Evolutionary conservation across 1,140 invertebrate species (phyloP).

Genomic region (Drosophila yakuba): DNA sequence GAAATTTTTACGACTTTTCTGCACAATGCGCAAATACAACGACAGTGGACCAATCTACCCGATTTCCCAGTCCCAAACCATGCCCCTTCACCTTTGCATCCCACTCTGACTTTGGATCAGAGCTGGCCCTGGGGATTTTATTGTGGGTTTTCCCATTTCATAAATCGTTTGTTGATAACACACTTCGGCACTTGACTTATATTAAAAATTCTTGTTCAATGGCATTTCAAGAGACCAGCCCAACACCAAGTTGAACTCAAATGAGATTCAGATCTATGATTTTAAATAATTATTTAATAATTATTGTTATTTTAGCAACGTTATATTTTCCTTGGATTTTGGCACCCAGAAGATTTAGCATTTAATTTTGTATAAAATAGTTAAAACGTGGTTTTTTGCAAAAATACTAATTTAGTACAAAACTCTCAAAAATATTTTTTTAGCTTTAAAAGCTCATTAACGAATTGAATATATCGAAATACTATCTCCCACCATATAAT

Average conservation of each 20-base stretch:
- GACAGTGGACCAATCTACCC: conserved; percentile 67
- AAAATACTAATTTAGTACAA: too few species aligned
- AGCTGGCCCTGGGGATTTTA: conserved; percentile 50
- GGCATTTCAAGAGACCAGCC: background rate
- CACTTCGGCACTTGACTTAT: conserved; percentile 54
- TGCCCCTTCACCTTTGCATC: conserved; percentile 22
- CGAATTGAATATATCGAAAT: too few species aligned
- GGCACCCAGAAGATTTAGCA: too few species aligned
- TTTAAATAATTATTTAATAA: too few species aligned
- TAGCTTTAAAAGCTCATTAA: background rate
- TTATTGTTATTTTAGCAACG: too few species aligned
- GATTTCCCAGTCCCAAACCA: background rate
- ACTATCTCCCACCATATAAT: background rate
- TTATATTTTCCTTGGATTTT: too few species aligned
- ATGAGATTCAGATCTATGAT: too few species aligned
- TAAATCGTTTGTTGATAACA: conserved; percentile 80
- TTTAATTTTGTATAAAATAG: too few species aligned
- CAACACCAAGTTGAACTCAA: background rate
- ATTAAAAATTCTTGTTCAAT: conserved; percentile 62
- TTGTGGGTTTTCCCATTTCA: conserved; percentile 67
- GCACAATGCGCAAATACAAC: conserved; percentile 80
- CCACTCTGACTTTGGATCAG: conserved; percentile 29
- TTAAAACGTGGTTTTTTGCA: too few species aligned
- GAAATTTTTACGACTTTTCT: conserved; percentile 81
- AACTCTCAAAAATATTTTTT: too few species aligned